Evolutionary conservation across 2,888 invertebrate species (phyloP).

Genomic region (Caenorhabditis afra): DNA sequence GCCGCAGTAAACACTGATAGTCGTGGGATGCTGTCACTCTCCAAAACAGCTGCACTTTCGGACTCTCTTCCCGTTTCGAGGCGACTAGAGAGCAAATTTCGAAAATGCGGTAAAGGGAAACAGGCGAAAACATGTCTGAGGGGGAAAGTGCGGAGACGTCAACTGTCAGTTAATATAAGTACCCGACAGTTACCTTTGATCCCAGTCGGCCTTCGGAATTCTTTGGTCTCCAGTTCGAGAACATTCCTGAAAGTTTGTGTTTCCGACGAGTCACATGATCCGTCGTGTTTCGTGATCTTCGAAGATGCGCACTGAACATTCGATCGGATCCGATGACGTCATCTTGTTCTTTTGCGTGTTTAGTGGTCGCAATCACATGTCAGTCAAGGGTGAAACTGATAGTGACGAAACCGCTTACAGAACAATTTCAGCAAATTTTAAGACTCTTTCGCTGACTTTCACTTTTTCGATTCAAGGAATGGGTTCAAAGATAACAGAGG

Average conservation of each 20-base stretch:
- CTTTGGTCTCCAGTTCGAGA: background rate
- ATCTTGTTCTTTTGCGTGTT: slow-evolving; percentile 38
- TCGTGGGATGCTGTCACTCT: slow-evolving; percentile 3
- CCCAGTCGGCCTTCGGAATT: no score
- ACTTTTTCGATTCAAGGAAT: slow-evolving; percentile 20
- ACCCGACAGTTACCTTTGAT: no score
- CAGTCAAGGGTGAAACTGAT: slow-evolving; percentile 8
- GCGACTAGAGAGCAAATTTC: background rate
- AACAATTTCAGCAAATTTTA: slow-evolving; percentile 5
- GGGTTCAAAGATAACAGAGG: background rate
- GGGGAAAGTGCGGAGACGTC: no score
- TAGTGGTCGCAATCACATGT: slow-evolving; percentile 32
- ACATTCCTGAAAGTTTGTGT: background rate
- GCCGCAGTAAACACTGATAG: slow-evolving; percentile 19
- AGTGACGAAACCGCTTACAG: slow-evolving; percentile 6
- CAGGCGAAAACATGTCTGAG: no score
- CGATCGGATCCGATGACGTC: slow-evolving; percentile 15
- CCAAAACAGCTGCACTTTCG: slow-evolving; percentile 23
- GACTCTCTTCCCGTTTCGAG: background rate
- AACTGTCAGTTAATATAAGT: no score
- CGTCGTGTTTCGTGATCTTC: slow-evolving; percentile 16
- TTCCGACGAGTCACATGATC: background rate
- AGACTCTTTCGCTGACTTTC: slow-evolving; percentile 21
- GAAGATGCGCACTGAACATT: slow-evolving; percentile 16
- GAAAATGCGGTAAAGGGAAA: no score